Base-by-base conservation (phyloP, 2,888 invertebrate genomes). In the Protodeltote pygarga region DNA sequence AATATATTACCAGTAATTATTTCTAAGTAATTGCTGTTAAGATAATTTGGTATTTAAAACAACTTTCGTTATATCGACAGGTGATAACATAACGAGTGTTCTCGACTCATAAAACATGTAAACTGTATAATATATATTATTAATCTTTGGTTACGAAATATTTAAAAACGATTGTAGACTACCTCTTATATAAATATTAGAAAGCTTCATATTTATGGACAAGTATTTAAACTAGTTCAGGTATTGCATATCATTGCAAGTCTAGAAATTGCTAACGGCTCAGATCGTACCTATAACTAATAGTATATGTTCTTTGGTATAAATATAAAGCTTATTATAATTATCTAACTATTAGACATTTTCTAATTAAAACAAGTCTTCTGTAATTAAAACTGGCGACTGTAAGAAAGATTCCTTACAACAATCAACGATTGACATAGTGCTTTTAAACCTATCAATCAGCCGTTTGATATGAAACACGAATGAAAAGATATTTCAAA, bases 141-240 rank as follows among this genome's bases (percentile, higher is more conserved):
- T 39, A 44, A 47, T 41, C 24, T 47, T 19, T 28, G 17, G 40
- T 59, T 59, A 48, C 45, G 47, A 46, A 65, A 64, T 49, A 23
- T 31, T 45, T 29, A 23, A 21, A 48, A 35, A 39, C 33, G 48
- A 57, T 61, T 55, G 48, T 52, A 32, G 39, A 57, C 57, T 38
- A 23, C 52, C 42, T 63, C 34, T 69, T 67, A 72, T 67, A 61
- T 55, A 73, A 73, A 72, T 72, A 51, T 55, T 64, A 47, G 70
- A 71, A 68, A 69, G 59, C 59, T 50, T 34, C 33, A 57, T 62
- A 65, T 66, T 66, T 73, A 73, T 55, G 21, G 62, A 4, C 42
- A 40, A 65, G 60, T 60, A 65, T 51, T 69, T 59, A 24, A 58
- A 60, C 58, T 69, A 59, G 69, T 61, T 52, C 52, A 74, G 65